A percentile compares a stretch with the other conserved stretches of the same genome.
phyloP scores from a whole-genome alignment of 2,888 invertebrate species.

The Aleiodes alternator region DNA sequence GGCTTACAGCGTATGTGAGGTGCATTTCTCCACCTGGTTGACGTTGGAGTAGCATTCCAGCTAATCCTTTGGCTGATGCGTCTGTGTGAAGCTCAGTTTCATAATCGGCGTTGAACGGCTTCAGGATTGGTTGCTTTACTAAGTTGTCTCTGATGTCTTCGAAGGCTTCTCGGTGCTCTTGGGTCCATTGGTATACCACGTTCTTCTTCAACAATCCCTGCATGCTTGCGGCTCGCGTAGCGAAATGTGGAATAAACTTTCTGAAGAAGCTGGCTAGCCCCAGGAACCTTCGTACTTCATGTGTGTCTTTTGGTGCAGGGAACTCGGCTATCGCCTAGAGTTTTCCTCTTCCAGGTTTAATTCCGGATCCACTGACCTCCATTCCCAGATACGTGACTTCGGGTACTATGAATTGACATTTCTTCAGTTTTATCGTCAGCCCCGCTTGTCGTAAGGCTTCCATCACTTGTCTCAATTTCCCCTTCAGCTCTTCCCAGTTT shows the following conservation, averaged over 20 bases:
- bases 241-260: slow-evolving; percentile 57
- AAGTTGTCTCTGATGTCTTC: slow-evolving; percentile 40
- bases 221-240: slow-evolving; percentile 52
- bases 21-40: slow-evolving; percentile 33
- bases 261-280: slow-evolving; percentile 62
- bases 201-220: slow-evolving; percentile 48
- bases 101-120: slow-evolving; percentile 25
- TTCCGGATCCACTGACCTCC: slow-evolving; percentile 58
- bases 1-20: slow-evolving; percentile 54
- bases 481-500: slow-evolving; percentile 57
- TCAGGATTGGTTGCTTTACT: slow-evolving; percentile 46
- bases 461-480: not conserved
- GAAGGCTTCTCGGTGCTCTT: slow-evolving; percentile 41
- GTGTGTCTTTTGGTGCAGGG: slow-evolving; percentile 59
- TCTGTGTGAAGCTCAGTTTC: slow-evolving; percentile 53
- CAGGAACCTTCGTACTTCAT: slow-evolving; percentile 63
- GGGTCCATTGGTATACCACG: slow-evolving; percentile 41
- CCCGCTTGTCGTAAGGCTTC: slow-evolving; percentile 18
- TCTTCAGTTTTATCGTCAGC: slow-evolving; percentile 63
- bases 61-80: slow-evolving; percentile 38
- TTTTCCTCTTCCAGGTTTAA: slow-evolving; percentile 61
- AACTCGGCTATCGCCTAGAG: slow-evolving; percentile 60
- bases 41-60: slow-evolving; percentile 26
- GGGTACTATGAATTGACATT: slow-evolving; percentile 60
- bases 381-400: slow-evolving; percentile 64